phyloP scores from a whole-genome alignment of 2,888 invertebrate species.

The Helicoverpa assulta region DNA sequence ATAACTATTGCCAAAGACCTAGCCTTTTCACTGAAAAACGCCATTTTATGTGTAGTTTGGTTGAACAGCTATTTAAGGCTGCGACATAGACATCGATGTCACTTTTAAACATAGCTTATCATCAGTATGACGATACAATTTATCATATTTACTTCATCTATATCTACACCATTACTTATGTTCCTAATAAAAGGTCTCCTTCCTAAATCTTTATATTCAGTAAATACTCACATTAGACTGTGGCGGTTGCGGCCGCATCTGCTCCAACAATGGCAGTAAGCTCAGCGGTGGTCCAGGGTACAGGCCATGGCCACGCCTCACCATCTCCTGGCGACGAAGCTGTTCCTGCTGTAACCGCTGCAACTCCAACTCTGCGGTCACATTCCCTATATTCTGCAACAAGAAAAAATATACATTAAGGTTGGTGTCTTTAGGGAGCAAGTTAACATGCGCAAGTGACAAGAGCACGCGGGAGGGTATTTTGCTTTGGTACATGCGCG shows the following conservation, averaged over 20 bases:
- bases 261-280: slow-evolving; percentile 93
- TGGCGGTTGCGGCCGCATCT: slow-evolving; percentile 87
- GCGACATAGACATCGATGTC: background rate
- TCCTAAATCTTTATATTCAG: background rate
- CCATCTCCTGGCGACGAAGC: slow-evolving; percentile 90
- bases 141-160: background rate
- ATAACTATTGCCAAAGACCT: too few relatives aligned
- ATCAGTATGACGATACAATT: background rate
- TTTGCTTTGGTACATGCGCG: too few relatives aligned
- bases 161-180: background rate
- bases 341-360: slow-evolving; percentile 93
- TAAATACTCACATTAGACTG: slow-evolving; percentile 80
- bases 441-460: too few relatives aligned
- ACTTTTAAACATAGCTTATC: background rate
- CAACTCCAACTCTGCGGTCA: slow-evolving; percentile 91
- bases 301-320: slow-evolving; percentile 83
- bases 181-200: too few relatives aligned
- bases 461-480: too few relatives aligned
- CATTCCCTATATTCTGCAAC: slow-evolving; percentile 85
- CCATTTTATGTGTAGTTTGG: too few relatives aligned
- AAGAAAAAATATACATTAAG: slow-evolving; percentile 47
- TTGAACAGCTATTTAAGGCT: too few relatives aligned
- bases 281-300: slow-evolving; percentile 92
- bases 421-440: background rate
- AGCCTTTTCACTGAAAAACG: too few relatives aligned